A percentile compares a stretch with the other conserved stretches of the same genome.
Conservation (phyloP, 2,797 vertebrate genomes). For the Takifugu ocellatus region DNA sequence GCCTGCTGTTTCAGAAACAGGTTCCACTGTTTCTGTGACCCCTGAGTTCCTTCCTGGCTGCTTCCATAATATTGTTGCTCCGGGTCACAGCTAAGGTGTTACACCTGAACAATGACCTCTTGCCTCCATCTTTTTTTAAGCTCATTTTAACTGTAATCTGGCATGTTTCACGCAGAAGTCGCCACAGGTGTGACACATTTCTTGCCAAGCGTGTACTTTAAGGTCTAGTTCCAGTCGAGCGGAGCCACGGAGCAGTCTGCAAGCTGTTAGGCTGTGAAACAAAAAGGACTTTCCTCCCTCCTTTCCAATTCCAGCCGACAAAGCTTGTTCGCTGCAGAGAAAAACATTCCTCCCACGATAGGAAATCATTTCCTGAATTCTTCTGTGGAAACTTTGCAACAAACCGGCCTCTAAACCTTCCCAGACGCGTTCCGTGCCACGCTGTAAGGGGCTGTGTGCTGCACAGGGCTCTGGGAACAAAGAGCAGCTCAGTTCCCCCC, state of each 20-base stretch:
- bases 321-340: conserved; percentile 20
- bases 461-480: conserved; percentile 47
- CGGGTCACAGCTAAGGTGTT: conserved; percentile 10
- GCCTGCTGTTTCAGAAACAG: too few relatives aligned
- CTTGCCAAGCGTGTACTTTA: background rate
- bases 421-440: conserved; percentile 38
- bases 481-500: conserved; percentile 54
- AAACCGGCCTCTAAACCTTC: conserved; percentile 26
- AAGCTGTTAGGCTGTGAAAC: conserved; percentile 2
- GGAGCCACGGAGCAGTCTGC: conserved; percentile 11
- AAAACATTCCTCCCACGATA: conserved; percentile 23
- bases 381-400: conserved; percentile 39
- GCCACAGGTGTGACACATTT: background rate
- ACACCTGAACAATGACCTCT: conserved; percentile 18
- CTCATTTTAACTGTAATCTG: too few relatives aligned
- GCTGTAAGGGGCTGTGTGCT: conserved; percentile 43
- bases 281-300: conserved; percentile 25
- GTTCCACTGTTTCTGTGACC: background rate
- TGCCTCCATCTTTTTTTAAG: background rate
- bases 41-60: conserved; percentile 2
- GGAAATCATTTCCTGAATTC: conserved; percentile 28
- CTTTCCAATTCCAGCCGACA: conserved; percentile 12
- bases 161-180: background rate
- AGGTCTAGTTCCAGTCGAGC: conserved; percentile 1
- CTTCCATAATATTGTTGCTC: conserved; percentile 10